Evolutionary conservation across 2,888 invertebrate species (phyloP).

Genomic region (Eulithis prunata): DNA sequence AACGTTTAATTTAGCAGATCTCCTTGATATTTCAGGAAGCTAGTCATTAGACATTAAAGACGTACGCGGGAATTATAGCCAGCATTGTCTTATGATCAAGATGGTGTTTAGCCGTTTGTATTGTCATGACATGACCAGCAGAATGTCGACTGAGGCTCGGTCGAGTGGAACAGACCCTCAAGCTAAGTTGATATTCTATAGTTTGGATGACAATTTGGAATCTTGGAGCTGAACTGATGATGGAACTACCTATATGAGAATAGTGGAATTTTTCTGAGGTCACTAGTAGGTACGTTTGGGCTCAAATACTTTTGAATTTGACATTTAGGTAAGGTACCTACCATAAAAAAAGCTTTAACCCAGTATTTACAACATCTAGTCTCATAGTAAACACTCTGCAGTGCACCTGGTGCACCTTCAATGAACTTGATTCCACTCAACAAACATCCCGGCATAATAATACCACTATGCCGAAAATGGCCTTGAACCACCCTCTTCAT

Average conservation of each 20-base stretch:
- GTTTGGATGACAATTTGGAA: too few species aligned
- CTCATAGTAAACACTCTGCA: background rate
- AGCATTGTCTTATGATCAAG: constrained; percentile 15
- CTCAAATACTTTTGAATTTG: too few species aligned
- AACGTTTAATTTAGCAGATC: background rate
- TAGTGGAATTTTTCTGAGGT: too few species aligned
- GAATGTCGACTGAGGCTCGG: background rate
- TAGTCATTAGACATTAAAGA: constrained; percentile 4
- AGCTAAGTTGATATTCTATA: too few species aligned
- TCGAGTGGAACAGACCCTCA: background rate
- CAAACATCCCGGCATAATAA: background rate
- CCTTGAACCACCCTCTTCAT: constrained; percentile 21
- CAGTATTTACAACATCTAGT: too few species aligned
- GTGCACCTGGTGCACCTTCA: constrained; percentile 4
- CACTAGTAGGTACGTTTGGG: too few species aligned
- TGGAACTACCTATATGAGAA: too few species aligned
- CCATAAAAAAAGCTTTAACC: too few species aligned
- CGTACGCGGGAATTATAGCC: constrained; percentile 6
- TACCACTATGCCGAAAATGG: background rate
- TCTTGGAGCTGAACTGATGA: too few species aligned
- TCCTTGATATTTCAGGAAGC: constrained; percentile 12
- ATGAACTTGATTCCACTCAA: background rate
- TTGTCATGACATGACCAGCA: constrained; percentile 13
- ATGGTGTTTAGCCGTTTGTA: constrained; percentile 12
- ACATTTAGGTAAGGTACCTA: too few species aligned